Evolutionary conservation across 2,888 invertebrate genomes (phyloP), one percentile per base, ranked within the genome.

Genomic region (Rhaphigaster nebulosa): DNA sequence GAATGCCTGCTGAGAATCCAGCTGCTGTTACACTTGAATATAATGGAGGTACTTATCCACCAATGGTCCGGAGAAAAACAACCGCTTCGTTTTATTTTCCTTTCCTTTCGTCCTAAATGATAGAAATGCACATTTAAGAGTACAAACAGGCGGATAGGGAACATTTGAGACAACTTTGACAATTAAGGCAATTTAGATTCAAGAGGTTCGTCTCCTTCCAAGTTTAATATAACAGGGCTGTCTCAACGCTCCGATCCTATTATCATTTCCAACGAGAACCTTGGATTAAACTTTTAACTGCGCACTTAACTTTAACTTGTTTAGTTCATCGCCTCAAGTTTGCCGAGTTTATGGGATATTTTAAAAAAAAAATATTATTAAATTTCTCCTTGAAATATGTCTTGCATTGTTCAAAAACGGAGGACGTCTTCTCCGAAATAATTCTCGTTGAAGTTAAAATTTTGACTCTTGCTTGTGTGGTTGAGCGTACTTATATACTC

Each of bases 101-200:
- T 12, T 34, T 10, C 38, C 23, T 8, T 26, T 76, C 10, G 8
- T 18, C 38, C 34, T 76, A 76, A 76, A 76, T 38, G 70, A 76
- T 76, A 76, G 70, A 38, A 76, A 76, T 38, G 70, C 18, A 76
- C 70, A 76, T 76, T 76, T 76, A 76, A 76, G 34, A 76, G 38
- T 38, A 76, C 70, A 76, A 76, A 76, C 70, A 34, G 70, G 20
- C 34, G 38, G 38, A 76, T 76, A 38, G 70, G 70, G 70, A 76
- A 76, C 70, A 38, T 76, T 76, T 6, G 70, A 76, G 70, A 76
- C 70, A 76, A 76, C 70, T 76, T 76, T 76, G 70, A 76, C 70
- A 76, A 76, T 76, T 76, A 76, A 76, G 70, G 70, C 70, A 76
- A 76, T 76, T 76, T 76, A 76, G 70, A 76, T 76, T 76, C 70